Percentiles rank a stretch among this genome's conserved stretches.
These are phyloP conservation scores for Theonella swinhoei DNA, from an alignment of 37 sponge, comb jelly and placozoan species.

Conservation along the genomic window DNA sequence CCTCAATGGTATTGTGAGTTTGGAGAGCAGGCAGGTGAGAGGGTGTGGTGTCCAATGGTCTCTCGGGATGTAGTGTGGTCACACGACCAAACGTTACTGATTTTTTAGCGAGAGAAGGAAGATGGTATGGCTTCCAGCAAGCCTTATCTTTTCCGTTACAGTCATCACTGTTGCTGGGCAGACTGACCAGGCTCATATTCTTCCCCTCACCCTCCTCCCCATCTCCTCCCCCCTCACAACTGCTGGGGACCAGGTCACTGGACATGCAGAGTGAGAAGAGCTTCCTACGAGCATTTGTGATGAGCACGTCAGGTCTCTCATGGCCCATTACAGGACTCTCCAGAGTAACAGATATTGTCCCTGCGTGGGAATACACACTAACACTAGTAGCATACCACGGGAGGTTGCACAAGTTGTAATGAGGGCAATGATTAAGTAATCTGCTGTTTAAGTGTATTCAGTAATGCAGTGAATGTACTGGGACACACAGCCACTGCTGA, in stretches of 20 bases:
- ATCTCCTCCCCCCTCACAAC: too few species aligned
- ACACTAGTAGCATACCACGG: too few species aligned
- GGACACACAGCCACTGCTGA: not conserved
- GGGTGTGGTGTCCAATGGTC: not conserved
- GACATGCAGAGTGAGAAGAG: slow-evolving; percentile 47
- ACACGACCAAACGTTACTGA: not conserved
- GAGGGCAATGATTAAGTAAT: not conserved
- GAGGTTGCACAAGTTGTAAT: too few species aligned
- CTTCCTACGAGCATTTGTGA: slow-evolving; percentile 57
- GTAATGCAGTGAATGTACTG: not conserved
- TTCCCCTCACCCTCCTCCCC: slow-evolving; percentile 2
- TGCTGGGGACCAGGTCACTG: slow-evolving; percentile 4
- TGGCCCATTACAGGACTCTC: slow-evolving; percentile 50
- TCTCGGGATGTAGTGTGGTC: not conserved
- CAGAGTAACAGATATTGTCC: slow-evolving; percentile 18
- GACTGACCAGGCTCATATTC: not conserved
- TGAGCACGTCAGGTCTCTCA: slow-evolving; percentile 52
- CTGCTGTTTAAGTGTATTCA: not conserved
- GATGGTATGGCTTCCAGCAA: not conserved
- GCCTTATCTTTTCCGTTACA: not conserved
- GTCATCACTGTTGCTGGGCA: slow-evolving; percentile 5
- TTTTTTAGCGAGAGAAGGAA: not conserved
- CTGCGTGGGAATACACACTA: slow-evolving; percentile 11
- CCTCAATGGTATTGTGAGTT: not conserved
- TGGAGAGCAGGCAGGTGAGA: not conserved